These are phyloP conservation scores for Galerucella pusilla DNA, from an alignment of 2,888 invertebrate species.

Conservation along the genomic window DNA sequence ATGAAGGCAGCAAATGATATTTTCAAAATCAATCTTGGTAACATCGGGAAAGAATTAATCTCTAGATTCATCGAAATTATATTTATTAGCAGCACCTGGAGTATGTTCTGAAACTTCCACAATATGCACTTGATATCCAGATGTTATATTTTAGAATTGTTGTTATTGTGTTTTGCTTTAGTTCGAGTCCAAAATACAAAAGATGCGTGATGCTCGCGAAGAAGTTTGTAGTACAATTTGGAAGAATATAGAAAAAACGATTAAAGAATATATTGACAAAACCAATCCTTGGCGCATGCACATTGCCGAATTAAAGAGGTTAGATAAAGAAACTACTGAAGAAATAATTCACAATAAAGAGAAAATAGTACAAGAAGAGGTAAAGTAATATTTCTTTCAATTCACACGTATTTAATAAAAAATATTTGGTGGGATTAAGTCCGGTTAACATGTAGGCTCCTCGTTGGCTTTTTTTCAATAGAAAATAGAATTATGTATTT, in stretches of 20 bases:
- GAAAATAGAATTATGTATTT: too few species aligned
- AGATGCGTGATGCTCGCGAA: constrained; percentile 53
- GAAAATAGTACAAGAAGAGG: constrained; percentile 56
- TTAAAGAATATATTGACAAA: constrained; percentile 55
- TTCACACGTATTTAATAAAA: too few species aligned
- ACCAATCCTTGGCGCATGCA: constrained; percentile 60
- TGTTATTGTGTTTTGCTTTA: constrained; percentile 44
- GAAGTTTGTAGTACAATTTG: constrained; percentile 56
- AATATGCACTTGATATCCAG: not conserved
- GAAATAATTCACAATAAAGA: constrained; percentile 58
- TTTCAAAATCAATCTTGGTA: too few species aligned
- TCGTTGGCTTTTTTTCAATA: too few species aligned
- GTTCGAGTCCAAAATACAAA: constrained; percentile 53
- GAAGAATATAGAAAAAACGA: constrained; percentile 56
- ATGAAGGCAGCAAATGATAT: too few species aligned
- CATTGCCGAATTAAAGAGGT: constrained; percentile 58
- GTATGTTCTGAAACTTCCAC: not conserved
- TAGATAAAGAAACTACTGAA: constrained; percentile 58
- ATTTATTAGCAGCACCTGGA: not conserved
- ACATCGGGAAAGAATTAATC: too few species aligned
- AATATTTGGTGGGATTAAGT: too few species aligned
- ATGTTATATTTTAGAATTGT: too few species aligned
- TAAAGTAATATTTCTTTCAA: constrained; percentile 36
- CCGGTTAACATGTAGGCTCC: too few species aligned
- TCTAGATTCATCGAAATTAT: too few species aligned